Conservation (phyloP, 2,888 invertebrate genomes). For the Dolichomitus sp. region DNA sequence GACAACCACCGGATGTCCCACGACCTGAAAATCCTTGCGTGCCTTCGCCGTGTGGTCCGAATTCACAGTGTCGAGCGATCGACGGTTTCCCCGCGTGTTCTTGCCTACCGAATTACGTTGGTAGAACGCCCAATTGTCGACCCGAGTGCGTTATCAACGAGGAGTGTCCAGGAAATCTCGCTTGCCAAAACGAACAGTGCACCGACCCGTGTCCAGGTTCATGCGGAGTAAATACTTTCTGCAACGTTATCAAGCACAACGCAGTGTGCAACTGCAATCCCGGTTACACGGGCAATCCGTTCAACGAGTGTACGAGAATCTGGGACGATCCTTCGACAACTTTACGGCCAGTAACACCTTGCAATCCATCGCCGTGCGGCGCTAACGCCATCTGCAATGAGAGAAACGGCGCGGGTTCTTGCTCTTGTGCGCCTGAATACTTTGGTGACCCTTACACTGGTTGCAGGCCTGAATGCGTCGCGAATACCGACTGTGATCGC, state of each 20-base stretch:
- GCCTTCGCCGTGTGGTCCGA: constrained; percentile 94
- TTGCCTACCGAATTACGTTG: constrained; percentile 92
- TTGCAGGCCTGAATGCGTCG: constrained; percentile 95
- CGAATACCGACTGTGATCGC: constrained; percentile 93
- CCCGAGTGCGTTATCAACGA: constrained; percentile 95
- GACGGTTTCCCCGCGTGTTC: constrained; percentile 94
- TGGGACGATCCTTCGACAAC: constrained; percentile 87
- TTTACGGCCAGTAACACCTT: constrained; percentile 91
- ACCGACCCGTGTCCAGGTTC: constrained; percentile 94
- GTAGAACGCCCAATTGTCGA: constrained; percentile 94
- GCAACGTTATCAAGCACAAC: constrained; percentile 94
- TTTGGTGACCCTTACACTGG: constrained; percentile 95
- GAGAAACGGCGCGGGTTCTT: constrained; percentile 93
- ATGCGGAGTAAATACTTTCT: constrained; percentile 93
- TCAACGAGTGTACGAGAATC: constrained; percentile 90
- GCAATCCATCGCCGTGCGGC: constrained; percentile 95
- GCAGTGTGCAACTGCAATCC: constrained; percentile 94
- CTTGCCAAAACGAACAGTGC: constrained; percentile 94
- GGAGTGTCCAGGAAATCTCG: constrained; percentile 94
- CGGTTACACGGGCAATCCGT: constrained; percentile 95
- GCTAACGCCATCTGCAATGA: constrained; percentile 95
- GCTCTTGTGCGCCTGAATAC: constrained; percentile 93
- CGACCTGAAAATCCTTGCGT: constrained; percentile 92
- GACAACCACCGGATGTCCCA: constrained; percentile 71
- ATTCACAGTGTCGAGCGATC: constrained; percentile 93